Evolutionary conservation across 1,140 invertebrate species (phyloP).

Genomic region (Drosophila subpulchrella): DNA sequence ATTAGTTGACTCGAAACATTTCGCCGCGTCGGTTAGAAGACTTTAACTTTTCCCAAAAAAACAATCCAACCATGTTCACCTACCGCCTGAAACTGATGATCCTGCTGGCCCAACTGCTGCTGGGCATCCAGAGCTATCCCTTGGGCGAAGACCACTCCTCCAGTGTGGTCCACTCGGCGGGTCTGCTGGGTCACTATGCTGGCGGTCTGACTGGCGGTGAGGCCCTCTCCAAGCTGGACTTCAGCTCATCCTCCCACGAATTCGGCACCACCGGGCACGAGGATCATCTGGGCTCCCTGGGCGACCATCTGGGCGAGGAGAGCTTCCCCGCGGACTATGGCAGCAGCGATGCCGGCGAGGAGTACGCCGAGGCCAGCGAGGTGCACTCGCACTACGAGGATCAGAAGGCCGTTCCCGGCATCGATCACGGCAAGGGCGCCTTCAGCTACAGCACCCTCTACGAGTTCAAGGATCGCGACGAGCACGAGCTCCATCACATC

Average conservation of each 20-base stretch:
- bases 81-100: slow-evolving; percentile 51
- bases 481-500: slow-evolving; percentile 60
- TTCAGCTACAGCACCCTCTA: slow-evolving; percentile 80
- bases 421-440: slow-evolving; percentile 79
- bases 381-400: slow-evolving; percentile 55
- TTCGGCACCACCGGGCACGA: slow-evolving; percentile 9
- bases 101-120: slow-evolving; percentile 43
- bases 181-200: slow-evolving; percentile 64
- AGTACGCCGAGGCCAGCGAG: slow-evolving; percentile 71
- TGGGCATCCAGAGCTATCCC: slow-evolving; percentile 32
- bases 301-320: slow-evolving; percentile 66
- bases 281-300: slow-evolving; percentile 54
- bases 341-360: slow-evolving; percentile 56
- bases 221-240: slow-evolving; percentile 58
- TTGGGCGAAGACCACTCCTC: slow-evolving; percentile 44
- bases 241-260: slow-evolving; percentile 32
- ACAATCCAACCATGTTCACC: slow-evolving; percentile 40
- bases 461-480: slow-evolving; percentile 74
- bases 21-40: slow-evolving; percentile 60
- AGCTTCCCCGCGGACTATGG: slow-evolving; percentile 68
- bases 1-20: slow-evolving; percentile 78
- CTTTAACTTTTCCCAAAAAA: not conserved
- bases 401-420: slow-evolving; percentile 71
- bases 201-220: slow-evolving; percentile 61
- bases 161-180: slow-evolving; percentile 53